Evolutionary conservation across 1,140 invertebrate species (phyloP), one percentile per base, ranked within the genome.

Genomic region (Cardiocondyla obscurior): DNA sequence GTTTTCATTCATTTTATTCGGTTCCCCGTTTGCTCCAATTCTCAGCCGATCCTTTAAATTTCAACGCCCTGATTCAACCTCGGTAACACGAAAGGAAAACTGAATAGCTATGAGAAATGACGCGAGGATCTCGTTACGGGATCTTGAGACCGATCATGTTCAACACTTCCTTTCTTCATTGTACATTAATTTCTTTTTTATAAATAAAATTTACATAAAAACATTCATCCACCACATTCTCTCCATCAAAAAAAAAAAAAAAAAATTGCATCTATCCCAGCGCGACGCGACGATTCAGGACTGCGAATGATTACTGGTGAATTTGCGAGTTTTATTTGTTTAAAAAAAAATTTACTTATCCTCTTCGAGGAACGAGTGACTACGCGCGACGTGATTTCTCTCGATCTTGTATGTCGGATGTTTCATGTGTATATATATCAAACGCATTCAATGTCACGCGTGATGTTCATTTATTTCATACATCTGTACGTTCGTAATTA

Each of bases 101-200:
- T 3, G 25, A 10, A 57, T 39, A 76, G 58, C 16, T 36, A 57
- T 16, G 60, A 67, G 39, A 76, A 79, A 69, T 25, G 62, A 81
- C 77, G 42, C 30, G 73, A 83, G 57, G 72, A 77, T 81, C 49
- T 67, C 53, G 36, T 58, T 53, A 57, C 5, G 73, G n/a, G 22
- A 85, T 70, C 16, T 28, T 44, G 25, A 84, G 28, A 70, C 28
- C 53, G 3, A 67, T 87, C 81, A 81, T 82, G 57, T 79, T 65
- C 67, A 82, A 28, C n/a, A n/a, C 30, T 51, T 85, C 67, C 73
- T 83, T 39, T 22, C 65, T 53, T 83, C 60, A 67, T 85, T 88
- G 87, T 88, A 88, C 51, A 88, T 88, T 88, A 81, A 87, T 88
- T 88, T 85, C 83, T 88, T 83, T 60, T 87, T 88, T 88, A 85